Conservation (phyloP, 2,888 invertebrate genomes). For the Epinotia bilunana region DNA sequence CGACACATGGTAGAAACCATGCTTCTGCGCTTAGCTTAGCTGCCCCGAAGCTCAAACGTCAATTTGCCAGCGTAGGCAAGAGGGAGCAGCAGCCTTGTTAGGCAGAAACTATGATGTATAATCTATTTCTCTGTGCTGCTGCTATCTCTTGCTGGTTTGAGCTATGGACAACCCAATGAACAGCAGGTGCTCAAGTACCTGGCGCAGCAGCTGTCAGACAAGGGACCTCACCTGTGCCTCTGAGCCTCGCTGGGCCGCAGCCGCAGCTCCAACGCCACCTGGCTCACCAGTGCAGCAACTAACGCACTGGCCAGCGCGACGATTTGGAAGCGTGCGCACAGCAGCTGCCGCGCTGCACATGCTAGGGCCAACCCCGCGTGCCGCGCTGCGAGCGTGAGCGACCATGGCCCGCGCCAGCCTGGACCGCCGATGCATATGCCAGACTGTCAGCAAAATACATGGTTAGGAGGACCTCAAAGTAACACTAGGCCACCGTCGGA, state of each 20-base stretch:
- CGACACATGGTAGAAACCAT: no score
- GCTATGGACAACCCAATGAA: no score
- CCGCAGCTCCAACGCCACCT: conserved; percentile 68
- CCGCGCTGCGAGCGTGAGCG: conserved; percentile 73
- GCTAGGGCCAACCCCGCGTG: conserved; percentile 86
- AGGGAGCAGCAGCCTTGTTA: no score
- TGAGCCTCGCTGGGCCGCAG: conserved; percentile 58
- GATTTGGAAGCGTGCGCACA: conserved; percentile 83
- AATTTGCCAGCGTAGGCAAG: no score
- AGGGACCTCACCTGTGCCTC: conserved; percentile 25
- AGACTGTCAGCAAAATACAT: conserved; percentile 59
- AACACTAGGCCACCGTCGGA: no score
- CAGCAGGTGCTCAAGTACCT: no score
- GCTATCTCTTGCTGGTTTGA: no score
- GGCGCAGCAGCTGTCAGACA: not conserved
- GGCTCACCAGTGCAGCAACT: conserved; percentile 67
- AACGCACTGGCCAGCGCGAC: conserved; percentile 75
- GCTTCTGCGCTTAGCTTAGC: no score
- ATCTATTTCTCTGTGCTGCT: no score
- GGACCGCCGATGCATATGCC: conserved; percentile 76
- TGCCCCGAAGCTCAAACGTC: no score
- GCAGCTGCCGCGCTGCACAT: conserved; percentile 85
- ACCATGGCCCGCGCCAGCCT: conserved; percentile 85
- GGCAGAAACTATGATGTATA: no score
- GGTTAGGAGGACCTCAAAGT: not conserved